Evolutionary conservation across 1,140 invertebrate species (phyloP).

Genomic region (Conus betulinus): DNA sequence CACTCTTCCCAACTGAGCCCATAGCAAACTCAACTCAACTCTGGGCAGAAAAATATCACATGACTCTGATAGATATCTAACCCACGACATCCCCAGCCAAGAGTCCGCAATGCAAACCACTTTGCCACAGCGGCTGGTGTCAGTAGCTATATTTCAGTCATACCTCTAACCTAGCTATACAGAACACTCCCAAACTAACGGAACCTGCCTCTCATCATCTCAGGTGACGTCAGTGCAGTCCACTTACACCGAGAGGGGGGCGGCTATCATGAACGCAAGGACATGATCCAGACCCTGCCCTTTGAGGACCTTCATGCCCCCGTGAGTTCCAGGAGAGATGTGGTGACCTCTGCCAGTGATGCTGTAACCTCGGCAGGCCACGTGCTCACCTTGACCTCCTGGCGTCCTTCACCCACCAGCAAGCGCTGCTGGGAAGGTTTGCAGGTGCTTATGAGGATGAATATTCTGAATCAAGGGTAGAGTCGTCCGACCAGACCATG

Average conservation of each 20-base stretch:
- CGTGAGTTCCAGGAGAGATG: not conserved
- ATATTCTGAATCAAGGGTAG: not conserved
- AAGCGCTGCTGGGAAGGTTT: not conserved
- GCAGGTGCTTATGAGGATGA: not conserved
- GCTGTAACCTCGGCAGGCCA: not conserved
- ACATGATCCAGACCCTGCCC: conserved; percentile 30
- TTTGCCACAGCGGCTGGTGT: too few species aligned
- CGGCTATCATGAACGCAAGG: conserved; percentile 33
- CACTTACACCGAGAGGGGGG: conserved; percentile 22
- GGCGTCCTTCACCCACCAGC: conserved; percentile 27
- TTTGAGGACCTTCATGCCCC: conserved; percentile 28
- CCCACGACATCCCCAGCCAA: too few species aligned
- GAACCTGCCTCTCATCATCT: not conserved
- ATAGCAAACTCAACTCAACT: too few species aligned
- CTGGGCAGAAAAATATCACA: too few species aligned
- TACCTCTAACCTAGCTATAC: too few species aligned
- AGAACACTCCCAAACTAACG: too few species aligned
- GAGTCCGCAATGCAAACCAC: too few species aligned
- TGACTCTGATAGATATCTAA: too few species aligned
- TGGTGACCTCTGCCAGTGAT: not conserved
- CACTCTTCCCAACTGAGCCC: too few species aligned
- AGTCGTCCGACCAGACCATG: not conserved
- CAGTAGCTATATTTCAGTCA: too few species aligned
- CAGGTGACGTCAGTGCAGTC: conserved; percentile 42
- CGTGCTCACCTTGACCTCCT: conserved; percentile 25